These are phyloP conservation scores for Manis crassicaudata DNA, from an alignment of 2,797 vertebrate genomes.

Conservation along the genomic window DNA sequence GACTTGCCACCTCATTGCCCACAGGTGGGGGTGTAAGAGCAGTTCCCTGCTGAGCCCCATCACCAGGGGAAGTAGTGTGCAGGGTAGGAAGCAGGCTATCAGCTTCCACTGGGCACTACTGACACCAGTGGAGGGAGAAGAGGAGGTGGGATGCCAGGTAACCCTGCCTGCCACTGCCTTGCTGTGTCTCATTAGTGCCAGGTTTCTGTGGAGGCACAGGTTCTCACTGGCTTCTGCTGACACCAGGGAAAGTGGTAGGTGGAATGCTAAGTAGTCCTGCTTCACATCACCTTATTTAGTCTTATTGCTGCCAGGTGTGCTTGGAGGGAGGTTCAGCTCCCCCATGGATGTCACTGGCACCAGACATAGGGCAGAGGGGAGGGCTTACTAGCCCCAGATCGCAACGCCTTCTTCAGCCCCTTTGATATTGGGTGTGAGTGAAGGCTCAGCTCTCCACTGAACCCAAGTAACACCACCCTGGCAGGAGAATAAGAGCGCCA, in stretches of 20 bases:
- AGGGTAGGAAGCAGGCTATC: not conserved
- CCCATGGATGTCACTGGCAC: not conserved
- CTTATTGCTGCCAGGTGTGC: not conserved
- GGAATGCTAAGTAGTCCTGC: not conserved
- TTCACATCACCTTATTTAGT: conserved; percentile 9
- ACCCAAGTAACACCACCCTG: not conserved
- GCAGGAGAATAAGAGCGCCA: not conserved
- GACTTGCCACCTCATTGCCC: not conserved
- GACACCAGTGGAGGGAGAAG: not conserved
- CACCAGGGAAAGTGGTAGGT: not conserved
- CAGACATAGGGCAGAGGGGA: not conserved
- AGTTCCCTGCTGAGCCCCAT: not conserved
- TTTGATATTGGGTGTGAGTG: not conserved
- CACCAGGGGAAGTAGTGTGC: not conserved
- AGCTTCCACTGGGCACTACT: not conserved
- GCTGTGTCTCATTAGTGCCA: not conserved
- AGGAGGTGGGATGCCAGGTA: not conserved
- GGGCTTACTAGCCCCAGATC: not conserved
- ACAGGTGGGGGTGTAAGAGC: not conserved
- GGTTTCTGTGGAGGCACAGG: not conserved
- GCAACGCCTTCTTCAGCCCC: not conserved
- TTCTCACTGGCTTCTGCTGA: not conserved
- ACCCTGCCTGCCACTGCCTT: not conserved
- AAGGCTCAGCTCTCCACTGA: not conserved
- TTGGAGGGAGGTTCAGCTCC: not conserved